Conservation (phyloP, 2,113 vertebrate species). For the Corapipo altera region DNA sequence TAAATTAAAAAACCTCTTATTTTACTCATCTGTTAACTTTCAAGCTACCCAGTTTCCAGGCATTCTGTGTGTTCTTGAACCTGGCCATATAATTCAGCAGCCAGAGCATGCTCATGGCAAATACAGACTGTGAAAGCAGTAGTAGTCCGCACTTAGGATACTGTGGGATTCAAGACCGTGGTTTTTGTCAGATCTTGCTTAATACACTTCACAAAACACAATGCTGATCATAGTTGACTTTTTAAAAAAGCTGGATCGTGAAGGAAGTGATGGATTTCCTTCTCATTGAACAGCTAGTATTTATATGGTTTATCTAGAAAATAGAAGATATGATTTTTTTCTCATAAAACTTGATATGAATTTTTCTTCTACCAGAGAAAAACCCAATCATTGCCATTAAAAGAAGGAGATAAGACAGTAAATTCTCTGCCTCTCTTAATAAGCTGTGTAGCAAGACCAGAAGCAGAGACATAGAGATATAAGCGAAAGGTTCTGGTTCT, state of each 20-base stretch:
- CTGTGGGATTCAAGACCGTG: accelerated
- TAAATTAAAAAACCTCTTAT: background rate
- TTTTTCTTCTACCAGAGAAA: background rate
- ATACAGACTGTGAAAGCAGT: background rate
- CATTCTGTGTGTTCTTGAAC: background rate
- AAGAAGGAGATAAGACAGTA: background rate
- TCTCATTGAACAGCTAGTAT: background rate
- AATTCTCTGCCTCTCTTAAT: background rate
- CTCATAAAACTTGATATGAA: background rate
- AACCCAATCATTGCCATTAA: accelerated
- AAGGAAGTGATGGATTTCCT: background rate
- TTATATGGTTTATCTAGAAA: background rate
- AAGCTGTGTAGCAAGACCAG: background rate
- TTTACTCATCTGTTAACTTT: background rate
- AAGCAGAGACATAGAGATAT: background rate
- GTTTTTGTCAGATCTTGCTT: background rate
- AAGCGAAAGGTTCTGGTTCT: background rate
- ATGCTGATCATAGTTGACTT: background rate
- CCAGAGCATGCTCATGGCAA: accelerated
- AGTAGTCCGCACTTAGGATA: background rate
- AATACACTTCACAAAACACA: background rate
- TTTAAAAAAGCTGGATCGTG: background rate
- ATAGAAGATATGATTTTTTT: background rate
- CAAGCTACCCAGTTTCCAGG: background rate
- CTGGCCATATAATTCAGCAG: background rate